phyloP scores from a whole-genome alignment of 2,888 invertebrate species.

The Geophilus truncorum region DNA sequence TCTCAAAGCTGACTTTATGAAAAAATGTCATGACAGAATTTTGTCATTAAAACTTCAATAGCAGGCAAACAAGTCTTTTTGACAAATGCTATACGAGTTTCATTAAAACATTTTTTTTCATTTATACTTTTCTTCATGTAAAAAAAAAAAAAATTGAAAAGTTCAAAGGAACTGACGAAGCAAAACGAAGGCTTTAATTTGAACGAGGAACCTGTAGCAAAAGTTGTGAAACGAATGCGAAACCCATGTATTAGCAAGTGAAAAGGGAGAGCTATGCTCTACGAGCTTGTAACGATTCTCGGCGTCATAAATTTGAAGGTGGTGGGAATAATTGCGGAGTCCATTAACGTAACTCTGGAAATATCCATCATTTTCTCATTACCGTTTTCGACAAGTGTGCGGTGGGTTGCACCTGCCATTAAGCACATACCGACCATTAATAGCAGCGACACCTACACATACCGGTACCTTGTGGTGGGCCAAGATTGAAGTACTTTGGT shows the following conservation, averaged over 20 bases:
- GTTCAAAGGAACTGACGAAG: neutral
- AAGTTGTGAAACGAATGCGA: neutral
- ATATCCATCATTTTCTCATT: constrained; percentile 23
- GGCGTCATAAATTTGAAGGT: constrained; percentile 22
- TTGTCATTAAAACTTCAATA: too few relatives aligned
- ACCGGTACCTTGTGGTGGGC: constrained; percentile 7
- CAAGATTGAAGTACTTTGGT: neutral
- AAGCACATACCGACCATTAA: neutral
- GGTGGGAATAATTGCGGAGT: neutral
- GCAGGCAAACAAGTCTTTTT: neutral
- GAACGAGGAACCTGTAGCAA: neutral
- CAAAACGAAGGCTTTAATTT: neutral
- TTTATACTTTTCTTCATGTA: neutral
- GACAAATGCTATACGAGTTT: neutral
- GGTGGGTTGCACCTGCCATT: constrained; percentile 23
- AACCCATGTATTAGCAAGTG: neutral
- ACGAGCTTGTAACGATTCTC: neutral
- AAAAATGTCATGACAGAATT: too few relatives aligned
- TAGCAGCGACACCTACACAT: neutral
- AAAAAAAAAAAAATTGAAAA: neutral
- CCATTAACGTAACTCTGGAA: constrained; percentile 1
- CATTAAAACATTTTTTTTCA: neutral
- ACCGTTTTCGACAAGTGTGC: constrained; percentile 13
- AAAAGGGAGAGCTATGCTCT: neutral
- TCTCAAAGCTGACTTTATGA: too few relatives aligned